These are phyloP conservation scores for Myanophis thanlyinensis DNA, from an alignment of 2,113 vertebrate species.

Conservation along the genomic window DNA sequence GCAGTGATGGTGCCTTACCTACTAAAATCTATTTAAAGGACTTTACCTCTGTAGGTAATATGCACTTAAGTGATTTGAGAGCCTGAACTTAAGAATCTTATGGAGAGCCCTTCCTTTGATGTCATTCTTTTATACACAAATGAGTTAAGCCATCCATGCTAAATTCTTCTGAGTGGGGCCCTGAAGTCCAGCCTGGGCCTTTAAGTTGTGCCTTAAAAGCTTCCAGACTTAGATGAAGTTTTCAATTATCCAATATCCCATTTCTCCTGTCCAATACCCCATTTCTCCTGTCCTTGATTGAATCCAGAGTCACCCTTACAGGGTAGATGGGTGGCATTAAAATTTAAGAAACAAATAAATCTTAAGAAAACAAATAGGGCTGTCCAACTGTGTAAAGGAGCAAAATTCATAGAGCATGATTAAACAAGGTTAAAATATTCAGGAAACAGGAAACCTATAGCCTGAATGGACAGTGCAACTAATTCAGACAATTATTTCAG, in stretches of 20 bases:
- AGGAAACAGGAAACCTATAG: background rate
- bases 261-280: background rate
- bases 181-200: background rate
- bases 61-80: background rate
- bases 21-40: background rate
- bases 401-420: background rate
- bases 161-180: background rate
- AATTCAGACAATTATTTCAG: background rate
- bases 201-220: background rate
- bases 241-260: background rate
- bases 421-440: background rate
- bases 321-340: background rate
- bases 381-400: background rate
- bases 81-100: background rate
- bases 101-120: background rate
- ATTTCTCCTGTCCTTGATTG: background rate
- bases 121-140: background rate
- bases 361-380: background rate
- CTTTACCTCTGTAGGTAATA: background rate
- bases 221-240: no score
- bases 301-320: background rate
- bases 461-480: background rate
- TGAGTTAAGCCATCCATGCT: background rate
- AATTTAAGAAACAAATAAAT: background rate
- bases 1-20: background rate